Percentiles rank a stretch among this genome's conserved stretches.
These are phyloP conservation scores for Argopecten irradians DNA, from an alignment of 1,140 invertebrate genomes.

Conservation along the genomic window DNA sequence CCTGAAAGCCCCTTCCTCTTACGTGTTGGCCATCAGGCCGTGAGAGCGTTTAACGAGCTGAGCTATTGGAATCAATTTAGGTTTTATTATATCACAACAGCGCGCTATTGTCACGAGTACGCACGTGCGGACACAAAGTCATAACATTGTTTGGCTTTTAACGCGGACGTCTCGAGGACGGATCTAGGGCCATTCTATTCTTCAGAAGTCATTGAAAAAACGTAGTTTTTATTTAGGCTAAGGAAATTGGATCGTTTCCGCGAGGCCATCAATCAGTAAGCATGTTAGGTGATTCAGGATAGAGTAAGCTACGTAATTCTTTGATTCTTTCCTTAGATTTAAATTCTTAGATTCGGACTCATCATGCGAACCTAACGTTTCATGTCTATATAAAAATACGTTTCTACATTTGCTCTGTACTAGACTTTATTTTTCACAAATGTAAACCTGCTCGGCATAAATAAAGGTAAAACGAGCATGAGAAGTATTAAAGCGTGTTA, in stretches of 20 bases:
- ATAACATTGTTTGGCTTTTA: conserved; percentile 18
- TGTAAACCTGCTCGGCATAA: too few species aligned
- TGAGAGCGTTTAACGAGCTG: neutral
- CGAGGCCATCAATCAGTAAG: too few species aligned
- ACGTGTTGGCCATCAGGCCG: neutral
- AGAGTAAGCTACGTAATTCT: too few species aligned
- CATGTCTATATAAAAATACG: too few species aligned
- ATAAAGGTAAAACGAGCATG: too few species aligned
- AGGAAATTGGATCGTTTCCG: neutral
- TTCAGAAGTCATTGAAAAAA: neutral
- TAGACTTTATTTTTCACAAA: too few species aligned
- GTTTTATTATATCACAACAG: neutral
- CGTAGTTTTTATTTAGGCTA: neutral
- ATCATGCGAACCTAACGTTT: too few species aligned
- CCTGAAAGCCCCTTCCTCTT: neutral
- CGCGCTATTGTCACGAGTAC: neutral
- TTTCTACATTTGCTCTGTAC: too few species aligned
- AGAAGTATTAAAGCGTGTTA: too few species aligned
- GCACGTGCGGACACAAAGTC: neutral
- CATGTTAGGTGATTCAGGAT: too few species aligned
- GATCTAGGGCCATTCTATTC: neutral
- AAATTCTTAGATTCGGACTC: too few species aligned
- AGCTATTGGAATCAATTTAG: neutral
- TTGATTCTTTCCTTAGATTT: too few species aligned
- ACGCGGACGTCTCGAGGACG: neutral